Percentiles rank a stretch among this genome's conserved stretches.
Evolutionary conservation across 2,888 invertebrate species (phyloP).

Genomic region (Agrotis clavis): DNA sequence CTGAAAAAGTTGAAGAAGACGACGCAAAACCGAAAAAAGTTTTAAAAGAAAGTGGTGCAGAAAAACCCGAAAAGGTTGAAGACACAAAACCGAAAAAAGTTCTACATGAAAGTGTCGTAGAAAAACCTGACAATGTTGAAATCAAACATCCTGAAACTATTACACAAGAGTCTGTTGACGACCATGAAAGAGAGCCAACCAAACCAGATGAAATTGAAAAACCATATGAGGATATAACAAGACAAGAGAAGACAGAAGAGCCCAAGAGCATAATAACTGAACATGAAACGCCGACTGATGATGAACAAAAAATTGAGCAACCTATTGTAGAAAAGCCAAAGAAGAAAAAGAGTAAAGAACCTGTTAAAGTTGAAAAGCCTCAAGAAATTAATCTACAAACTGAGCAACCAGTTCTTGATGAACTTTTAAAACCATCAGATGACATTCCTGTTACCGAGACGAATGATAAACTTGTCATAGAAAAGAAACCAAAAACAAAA

Average conservation of each 20-base stretch:
- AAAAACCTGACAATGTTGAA: constrained; percentile 19
- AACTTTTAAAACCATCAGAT: constrained; percentile 26
- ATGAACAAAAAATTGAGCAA: constrained; percentile 12
- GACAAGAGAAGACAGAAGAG: constrained; percentile 9
- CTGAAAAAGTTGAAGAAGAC: constrained; percentile 13
- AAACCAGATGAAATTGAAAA: constrained; percentile 10
- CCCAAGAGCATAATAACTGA: constrained; percentile 3
- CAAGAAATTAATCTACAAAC: constrained; percentile 5
- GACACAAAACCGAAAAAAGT: constrained; percentile 24
- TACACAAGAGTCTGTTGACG: constrained; percentile 1
- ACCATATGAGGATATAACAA: constrained; percentile 1
- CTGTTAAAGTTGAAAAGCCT: constrained; percentile 13
- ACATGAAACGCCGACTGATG: constrained; percentile 9
- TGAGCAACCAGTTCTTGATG: neutral
- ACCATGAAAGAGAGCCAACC: neutral
- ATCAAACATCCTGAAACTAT: constrained; percentile 8
- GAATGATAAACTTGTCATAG: constrained; percentile 49
- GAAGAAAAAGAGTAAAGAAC: constrained; percentile 27
- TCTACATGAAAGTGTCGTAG: constrained; percentile 11
- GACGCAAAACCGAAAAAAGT: constrained; percentile 18
- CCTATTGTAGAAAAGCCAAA: constrained; percentile 23
- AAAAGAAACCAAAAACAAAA: constrained; percentile 51
- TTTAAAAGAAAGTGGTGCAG: constrained; percentile 10
- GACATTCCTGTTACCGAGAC: constrained; percentile 71
- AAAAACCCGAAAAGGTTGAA: constrained; percentile 8